Evolutionary conservation across 2,888 invertebrate genomes (phyloP), one percentile per base, ranked within the genome.

Genomic region (Petrolisthes cinctipes): DNA sequence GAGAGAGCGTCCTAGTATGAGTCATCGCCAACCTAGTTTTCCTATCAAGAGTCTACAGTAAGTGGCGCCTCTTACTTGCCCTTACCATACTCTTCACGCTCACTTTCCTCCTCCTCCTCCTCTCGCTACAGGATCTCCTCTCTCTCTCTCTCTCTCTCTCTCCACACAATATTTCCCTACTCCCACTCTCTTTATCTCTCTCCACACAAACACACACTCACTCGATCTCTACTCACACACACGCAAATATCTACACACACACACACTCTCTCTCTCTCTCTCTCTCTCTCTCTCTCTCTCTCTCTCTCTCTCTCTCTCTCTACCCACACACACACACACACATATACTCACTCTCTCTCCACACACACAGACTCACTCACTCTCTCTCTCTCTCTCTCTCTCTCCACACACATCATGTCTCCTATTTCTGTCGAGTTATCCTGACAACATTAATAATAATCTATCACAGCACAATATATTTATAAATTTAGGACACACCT

Each of bases 1-100:
- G n/a, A n/a, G n/a, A n/a, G n/a, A n/a, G n/a, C n/a, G n/a, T n/a
- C n/a, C n/a, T n/a, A n/a, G n/a, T 61, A n/a, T 71, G 71, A 71
- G 71, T 71, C 71, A 71, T 17, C 71, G n/a, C 17, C n/a, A 71
- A n/a, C 71, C 71, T 71, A 71, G 61, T 61, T 61, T 61, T 61
- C 71, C 9, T 71, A 71, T 71, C 9, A 71, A 71, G 71, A 71
- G n/a, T 20, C 6, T 17, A 37, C 37, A 37, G 37, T 37, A 37
- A 37, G 37, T 37, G 37, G 37, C 37, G 61, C 61, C 9, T 11
- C 23, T 37, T 1, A 7, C 4, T 75, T 75, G 11, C 75, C n/a
- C 23, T 14, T 23, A 37, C 9, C 37, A 4, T 23, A 5, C 51
- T 9, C 17, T 61, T 23, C 23, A 5, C 75, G 11, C 23, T 75